Conservation (phyloP, 1,140 invertebrate species). For the Solenopsis invicta region DNA sequence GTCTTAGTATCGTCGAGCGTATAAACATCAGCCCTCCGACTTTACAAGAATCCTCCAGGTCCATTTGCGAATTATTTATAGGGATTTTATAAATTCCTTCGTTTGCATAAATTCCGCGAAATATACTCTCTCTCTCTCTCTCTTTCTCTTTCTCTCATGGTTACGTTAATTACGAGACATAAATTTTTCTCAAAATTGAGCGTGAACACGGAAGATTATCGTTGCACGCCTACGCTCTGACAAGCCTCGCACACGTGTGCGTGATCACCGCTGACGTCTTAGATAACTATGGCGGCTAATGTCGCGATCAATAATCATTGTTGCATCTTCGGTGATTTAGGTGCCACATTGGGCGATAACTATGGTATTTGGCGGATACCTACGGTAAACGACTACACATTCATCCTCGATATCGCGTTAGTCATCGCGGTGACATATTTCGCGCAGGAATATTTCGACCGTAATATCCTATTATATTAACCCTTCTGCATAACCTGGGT, state of each 20-base stretch:
- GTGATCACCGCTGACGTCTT: conserved; percentile 16
- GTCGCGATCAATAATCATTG: conserved; percentile 46
- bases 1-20: not conserved
- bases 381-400: not conserved
- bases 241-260: not conserved
- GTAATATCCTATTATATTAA: not conserved
- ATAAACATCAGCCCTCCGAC: not conserved
- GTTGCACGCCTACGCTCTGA: not conserved
- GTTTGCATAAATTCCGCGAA: not conserved
- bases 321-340: conserved; percentile 39
- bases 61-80: conserved; percentile 27
- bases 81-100: not conserved
- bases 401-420: conserved; percentile 2
- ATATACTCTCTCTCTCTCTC: not conserved
- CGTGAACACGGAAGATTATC: not conserved
- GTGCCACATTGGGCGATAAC: not conserved
- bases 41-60: not conserved
- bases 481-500: no score
- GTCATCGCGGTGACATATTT: not conserved
- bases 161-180: not conserved
- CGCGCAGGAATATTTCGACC: not conserved
- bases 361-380: conserved; percentile 6
- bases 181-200: not conserved
- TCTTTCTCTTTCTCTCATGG: no score
- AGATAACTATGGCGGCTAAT: conserved; percentile 32